Evolutionary conservation across 2,797 vertebrate genomes (phyloP).

Genomic region (Yasuhikotakia modesta): DNA sequence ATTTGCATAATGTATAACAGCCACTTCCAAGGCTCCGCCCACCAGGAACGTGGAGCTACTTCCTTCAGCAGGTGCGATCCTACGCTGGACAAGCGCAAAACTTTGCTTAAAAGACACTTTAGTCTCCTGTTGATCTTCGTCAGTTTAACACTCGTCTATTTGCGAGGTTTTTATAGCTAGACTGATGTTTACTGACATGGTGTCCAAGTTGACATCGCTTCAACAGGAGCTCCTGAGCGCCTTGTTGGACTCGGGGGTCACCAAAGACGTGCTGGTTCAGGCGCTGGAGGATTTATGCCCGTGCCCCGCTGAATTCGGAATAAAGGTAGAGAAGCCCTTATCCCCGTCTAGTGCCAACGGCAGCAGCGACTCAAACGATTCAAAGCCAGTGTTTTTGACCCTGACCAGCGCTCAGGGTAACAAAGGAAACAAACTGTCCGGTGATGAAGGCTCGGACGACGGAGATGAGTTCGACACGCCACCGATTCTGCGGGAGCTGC

Average conservation of each 20-base stretch:
- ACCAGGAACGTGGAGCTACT: conserved; percentile 27
- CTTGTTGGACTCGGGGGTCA: conserved; percentile 91
- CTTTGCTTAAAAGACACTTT: not conserved
- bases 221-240: conserved; percentile 95
- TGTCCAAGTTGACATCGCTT: conserved; percentile 94
- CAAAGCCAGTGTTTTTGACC: conserved; percentile 87
- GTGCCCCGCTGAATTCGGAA: conserved; percentile 78
- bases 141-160: conserved; percentile 37
- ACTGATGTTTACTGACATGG: conserved; percentile 88
- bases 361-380: conserved; percentile 76
- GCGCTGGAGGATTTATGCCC: conserved; percentile 93
- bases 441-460: conserved; percentile 95
- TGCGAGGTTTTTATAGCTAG: conserved; percentile 18
- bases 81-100: conserved; percentile 12
- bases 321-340: conserved; percentile 89
- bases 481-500: conserved; percentile 92
- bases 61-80: conserved; percentile 55
- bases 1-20: conserved; percentile 16
- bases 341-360: conserved; percentile 79
- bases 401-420: conserved; percentile 86
- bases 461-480: conserved; percentile 97
- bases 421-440: conserved; percentile 84
- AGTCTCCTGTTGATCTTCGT: not conserved
- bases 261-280: conserved; percentile 87
- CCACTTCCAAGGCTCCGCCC: conserved; percentile 40